Percentiles rank a stretch among this genome's conserved stretches.
Evolutionary conservation across 1,140 invertebrate species (phyloP).

Genomic region (Coelopa frigida): DNA sequence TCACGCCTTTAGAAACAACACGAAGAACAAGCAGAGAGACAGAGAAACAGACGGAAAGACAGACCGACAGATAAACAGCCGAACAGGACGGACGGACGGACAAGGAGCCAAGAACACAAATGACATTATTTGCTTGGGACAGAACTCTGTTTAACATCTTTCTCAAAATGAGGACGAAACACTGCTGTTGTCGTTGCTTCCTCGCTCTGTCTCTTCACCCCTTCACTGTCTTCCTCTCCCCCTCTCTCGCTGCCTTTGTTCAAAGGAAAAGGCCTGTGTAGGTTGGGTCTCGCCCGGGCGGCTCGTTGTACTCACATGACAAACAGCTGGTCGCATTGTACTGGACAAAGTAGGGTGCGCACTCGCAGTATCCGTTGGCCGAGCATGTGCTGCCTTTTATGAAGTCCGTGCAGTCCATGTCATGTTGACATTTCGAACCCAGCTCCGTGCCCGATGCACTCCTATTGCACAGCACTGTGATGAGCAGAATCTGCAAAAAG

Average conservation of each 20-base stretch:
- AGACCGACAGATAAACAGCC: background rate
- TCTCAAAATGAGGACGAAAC: too few species aligned
- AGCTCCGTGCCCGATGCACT: conserved; percentile 11
- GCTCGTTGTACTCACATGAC: conserved; percentile 54
- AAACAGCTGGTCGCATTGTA: conserved; percentile 58
- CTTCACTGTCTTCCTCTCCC: too few species aligned
- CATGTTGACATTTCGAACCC: conserved; percentile 42
- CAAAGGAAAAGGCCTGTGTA: too few species aligned
- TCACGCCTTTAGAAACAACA: too few species aligned
- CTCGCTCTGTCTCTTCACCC: too few species aligned
- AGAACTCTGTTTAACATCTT: too few species aligned
- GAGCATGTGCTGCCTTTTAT: conserved; percentile 44
- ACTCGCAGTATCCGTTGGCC: conserved; percentile 52
- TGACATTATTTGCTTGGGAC: background rate
- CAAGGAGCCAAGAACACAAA: background rate
- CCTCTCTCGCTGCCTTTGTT: too few species aligned
- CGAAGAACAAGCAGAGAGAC: background rate
- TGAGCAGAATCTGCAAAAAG: conserved; percentile 8
- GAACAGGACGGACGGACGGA: background rate
- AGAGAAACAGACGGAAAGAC: background rate
- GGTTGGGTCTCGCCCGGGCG: background rate
- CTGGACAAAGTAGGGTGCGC: conserved; percentile 58
- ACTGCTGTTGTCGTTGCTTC: too few species aligned
- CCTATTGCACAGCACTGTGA: conserved; percentile 2
- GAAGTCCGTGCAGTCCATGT: conserved; percentile 45